Evolutionary conservation across 2,113 vertebrate genomes (phyloP).

Genomic region (Poecile atricapillus): DNA sequence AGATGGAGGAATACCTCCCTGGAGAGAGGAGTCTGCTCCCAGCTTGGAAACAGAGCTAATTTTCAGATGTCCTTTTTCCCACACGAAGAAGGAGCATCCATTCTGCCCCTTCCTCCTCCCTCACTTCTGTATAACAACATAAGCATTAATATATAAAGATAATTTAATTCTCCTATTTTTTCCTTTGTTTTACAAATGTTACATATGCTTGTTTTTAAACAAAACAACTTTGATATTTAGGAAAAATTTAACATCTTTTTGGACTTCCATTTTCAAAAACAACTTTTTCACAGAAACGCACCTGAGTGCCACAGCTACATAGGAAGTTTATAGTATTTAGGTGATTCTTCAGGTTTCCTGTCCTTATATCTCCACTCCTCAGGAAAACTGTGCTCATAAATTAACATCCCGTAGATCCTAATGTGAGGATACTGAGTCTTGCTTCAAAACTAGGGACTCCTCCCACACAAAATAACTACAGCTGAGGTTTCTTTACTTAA

Average conservation of each 20-base stretch:
- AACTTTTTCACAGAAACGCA: background rate
- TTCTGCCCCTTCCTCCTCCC: background rate
- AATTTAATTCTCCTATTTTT: background rate
- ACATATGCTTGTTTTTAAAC: background rate
- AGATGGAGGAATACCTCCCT: background rate
- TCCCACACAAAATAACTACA: background rate
- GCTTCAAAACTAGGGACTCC: background rate
- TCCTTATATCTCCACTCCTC: background rate
- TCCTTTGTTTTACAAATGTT: background rate
- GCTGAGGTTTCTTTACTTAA: background rate
- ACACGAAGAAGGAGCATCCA: background rate
- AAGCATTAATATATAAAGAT: background rate
- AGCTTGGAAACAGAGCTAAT: background rate
- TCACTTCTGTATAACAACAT: background rate
- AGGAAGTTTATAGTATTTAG: background rate
- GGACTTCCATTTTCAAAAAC: background rate
- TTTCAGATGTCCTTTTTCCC: constrained; percentile 15
- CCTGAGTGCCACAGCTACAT: background rate
- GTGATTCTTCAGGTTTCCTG: background rate
- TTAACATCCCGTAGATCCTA: background rate
- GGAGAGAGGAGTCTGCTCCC: background rate
- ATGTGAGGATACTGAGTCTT: background rate
- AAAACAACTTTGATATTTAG: background rate
- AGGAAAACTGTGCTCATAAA: background rate
- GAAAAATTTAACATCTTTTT: background rate